phyloP scores from a whole-genome alignment of 2,797 vertebrate genomes.

The Xerus rutilus region DNA sequence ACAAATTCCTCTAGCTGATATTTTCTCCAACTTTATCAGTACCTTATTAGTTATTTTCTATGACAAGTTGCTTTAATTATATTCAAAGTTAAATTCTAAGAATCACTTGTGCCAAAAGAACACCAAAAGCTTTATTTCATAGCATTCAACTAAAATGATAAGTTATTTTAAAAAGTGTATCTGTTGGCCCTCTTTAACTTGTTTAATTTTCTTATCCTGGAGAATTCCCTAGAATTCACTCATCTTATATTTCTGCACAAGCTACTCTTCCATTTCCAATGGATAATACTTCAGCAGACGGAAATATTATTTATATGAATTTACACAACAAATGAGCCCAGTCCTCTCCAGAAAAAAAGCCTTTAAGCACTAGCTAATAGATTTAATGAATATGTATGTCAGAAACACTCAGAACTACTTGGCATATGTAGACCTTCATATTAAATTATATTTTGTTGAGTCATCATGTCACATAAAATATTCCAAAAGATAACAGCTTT shows the following conservation, averaged over 20 bases:
- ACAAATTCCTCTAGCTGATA: background rate
- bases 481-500: slow-evolving; percentile 7
- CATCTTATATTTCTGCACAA: background rate
- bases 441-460: slow-evolving; percentile 22
- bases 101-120: background rate
- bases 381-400: background rate
- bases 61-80: slow-evolving; percentile 12
- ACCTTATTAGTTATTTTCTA: background rate
- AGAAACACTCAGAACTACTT: background rate
- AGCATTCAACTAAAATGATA: background rate
- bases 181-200: background rate
- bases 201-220: slow-evolving; percentile 22
- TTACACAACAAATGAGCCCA: background rate
- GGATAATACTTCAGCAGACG: background rate
- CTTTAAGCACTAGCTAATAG: background rate
- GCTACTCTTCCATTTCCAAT: background rate
- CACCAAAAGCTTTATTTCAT: background rate
- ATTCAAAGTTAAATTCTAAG: background rate
- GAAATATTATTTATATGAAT: background rate
- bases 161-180: background rate
- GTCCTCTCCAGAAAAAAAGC: background rate
- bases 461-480: background rate
- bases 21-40: background rate
- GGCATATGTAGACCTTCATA: background rate
- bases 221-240: slow-evolving; percentile 27